Evolutionary conservation across 2,888 invertebrate species (phyloP), one percentile per base, ranked within the genome.

Genomic region (Agriopis aurantiaria): DNA sequence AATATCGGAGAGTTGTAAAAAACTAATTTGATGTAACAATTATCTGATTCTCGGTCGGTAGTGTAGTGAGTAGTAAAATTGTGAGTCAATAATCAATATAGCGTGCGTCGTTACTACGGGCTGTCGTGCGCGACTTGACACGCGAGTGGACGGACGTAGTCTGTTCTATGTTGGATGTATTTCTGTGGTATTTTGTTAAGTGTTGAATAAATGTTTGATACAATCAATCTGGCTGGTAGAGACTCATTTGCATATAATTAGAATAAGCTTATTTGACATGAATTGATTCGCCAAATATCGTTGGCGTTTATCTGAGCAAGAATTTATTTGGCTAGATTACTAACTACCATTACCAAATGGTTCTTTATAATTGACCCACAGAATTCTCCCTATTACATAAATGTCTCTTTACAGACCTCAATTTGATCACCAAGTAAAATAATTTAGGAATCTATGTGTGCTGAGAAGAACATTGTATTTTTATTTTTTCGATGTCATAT

Each of bases 21-120:
- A 80, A 76, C 74, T 58, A 53, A 76, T 76, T 82, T 81, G 79
- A 82, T 77, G 83, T 80, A 82, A 83, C 81, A 74, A 83, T 82
- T 80, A 82, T 74, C 68, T 56, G 68, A 73, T 80, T 72, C 79
- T 78, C 73, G 71, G 75, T 75, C 48, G 72, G 68, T 75, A 74
- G 73, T 78, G 76, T 53, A 61, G 75, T 65, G 68, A 72, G 73
- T 72, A 74, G 75, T 79, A 77, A 74, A 76, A 79, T 79, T 75
- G 78, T 78, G 71, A 74, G 68, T 67, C 73, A 70, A 79, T 82
- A n/a, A n/a, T n/a, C n/a, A n/a, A n/a, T n/a, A 82, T 73, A 71
- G 73, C 69, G 61, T 55, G 75, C 66, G 48, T 57, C 60, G 82
- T 83, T 82, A 84, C 65, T 49, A 69, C 56, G 71, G 53, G 78